Evolutionary conservation across 1,140 invertebrate genomes (phyloP).

Genomic region (Metopolophium dirhodum): DNA sequence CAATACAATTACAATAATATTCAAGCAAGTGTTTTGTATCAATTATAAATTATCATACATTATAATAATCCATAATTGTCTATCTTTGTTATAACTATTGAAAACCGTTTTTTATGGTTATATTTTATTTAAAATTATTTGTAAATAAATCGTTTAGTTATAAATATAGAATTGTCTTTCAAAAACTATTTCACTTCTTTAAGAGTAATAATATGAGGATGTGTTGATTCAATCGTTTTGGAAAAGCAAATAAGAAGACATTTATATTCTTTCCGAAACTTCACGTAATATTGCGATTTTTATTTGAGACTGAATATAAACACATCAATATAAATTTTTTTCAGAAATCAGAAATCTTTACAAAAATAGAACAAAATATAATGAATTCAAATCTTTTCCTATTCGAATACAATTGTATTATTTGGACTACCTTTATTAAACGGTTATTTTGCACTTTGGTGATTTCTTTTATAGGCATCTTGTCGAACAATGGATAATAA

Average conservation of each 20-base stretch:
- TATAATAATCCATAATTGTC: neutral
- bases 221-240: neutral
- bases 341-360: neutral
- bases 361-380: neutral
- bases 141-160: neutral
- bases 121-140: neutral
- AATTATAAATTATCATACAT: no score
- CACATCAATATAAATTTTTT: neutral
- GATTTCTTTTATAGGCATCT: neutral
- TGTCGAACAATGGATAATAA: neutral
- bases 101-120: neutral
- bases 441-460: neutral
- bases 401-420: neutral
- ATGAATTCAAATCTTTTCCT: neutral
- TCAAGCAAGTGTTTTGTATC: neutral
- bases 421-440: neutral
- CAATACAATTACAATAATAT: no score
- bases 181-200: neutral
- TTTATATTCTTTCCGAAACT: slow-evolving; percentile 21
- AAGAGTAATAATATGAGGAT: neutral
- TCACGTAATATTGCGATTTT: neutral
- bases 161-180: neutral
- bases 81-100: neutral
- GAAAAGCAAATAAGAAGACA: neutral
- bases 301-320: slow-evolving; percentile 25